Evolutionary conservation across 2,113 vertebrate genomes (phyloP).

Genomic region (Toxotes jaculatrix): DNA sequence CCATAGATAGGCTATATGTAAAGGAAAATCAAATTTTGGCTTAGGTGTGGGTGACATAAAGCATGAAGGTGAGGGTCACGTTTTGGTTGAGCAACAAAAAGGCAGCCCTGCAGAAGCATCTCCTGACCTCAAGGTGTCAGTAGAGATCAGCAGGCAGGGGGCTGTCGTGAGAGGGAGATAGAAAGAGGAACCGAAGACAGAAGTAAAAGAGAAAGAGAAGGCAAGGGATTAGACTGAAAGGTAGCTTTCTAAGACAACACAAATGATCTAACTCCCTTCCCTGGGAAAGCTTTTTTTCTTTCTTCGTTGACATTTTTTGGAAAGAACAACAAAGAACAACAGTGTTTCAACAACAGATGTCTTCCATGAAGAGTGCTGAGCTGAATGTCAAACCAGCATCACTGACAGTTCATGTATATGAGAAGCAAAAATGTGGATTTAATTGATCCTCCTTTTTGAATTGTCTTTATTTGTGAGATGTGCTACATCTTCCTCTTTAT

Average conservation of each 20-base stretch:
- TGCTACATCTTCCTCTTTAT: not conserved
- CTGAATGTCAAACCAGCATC: constrained; percentile 29
- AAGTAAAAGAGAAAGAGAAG: constrained; percentile 17
- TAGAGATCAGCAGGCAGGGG: constrained; percentile 75
- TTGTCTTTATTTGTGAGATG: not conserved
- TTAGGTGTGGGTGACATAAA: constrained; percentile 7
- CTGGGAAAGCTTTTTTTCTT: constrained; percentile 23
- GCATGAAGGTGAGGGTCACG: constrained; percentile 59
- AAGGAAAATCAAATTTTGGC: constrained; percentile 27
- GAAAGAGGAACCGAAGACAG: not conserved
- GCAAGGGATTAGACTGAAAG: constrained; percentile 27
- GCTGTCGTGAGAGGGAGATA: not conserved
- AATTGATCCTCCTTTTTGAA: not conserved
- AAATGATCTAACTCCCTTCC: constrained; percentile 57
- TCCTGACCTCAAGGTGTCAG: constrained; percentile 80
- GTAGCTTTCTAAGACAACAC: constrained; percentile 66
- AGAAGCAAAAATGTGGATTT: not conserved
- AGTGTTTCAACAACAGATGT: constrained; percentile 26
- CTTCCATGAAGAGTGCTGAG: constrained; percentile 8
- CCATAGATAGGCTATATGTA: constrained; percentile 3
- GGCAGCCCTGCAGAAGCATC: constrained; percentile 57
- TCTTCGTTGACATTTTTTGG: constrained; percentile 33
- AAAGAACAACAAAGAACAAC: constrained; percentile 24
- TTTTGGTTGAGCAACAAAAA: constrained; percentile 10
- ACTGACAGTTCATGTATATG: constrained; percentile 1